Evolutionary conservation across 2,113 vertebrate genomes (phyloP).

Genomic region (Eleginops maclovinus): DNA sequence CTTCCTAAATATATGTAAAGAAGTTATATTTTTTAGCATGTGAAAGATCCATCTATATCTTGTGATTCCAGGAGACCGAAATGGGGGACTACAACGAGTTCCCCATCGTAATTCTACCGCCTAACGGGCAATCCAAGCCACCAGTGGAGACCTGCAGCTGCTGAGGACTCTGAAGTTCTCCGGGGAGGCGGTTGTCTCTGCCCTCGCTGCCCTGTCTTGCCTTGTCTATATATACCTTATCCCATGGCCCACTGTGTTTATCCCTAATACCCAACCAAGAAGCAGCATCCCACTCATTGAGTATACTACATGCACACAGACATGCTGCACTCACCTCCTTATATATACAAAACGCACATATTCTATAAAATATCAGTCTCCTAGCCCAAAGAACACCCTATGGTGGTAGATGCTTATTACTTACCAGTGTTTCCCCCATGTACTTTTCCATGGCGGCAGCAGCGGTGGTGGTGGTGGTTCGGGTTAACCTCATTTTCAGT

Average conservation of each 20-base stretch:
- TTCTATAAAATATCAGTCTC: constrained; percentile 67
- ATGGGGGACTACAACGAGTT: constrained; percentile 98
- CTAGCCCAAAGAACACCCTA: constrained; percentile 75
- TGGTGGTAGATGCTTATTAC: constrained; percentile 58
- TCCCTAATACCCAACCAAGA: constrained; percentile 63
- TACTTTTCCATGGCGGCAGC: constrained; percentile 38
- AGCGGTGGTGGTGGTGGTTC: constrained; percentile 45
- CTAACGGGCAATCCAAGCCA: constrained; percentile 90
- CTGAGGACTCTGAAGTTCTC: constrained; percentile 85
- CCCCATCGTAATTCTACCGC: too few species aligned
- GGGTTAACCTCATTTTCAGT: constrained; percentile 53
- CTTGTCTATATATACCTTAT: constrained; percentile 78
- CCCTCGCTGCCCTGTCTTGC: constrained; percentile 74
- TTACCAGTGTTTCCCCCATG: constrained; percentile 51
- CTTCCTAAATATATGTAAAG: background rate
- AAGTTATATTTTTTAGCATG: background rate
- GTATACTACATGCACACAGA: constrained; percentile 68
- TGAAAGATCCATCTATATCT: background rate
- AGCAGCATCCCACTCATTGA: constrained; percentile 71
- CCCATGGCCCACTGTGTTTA: constrained; percentile 83
- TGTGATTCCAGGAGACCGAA: constrained; percentile 89
- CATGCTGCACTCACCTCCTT: constrained; percentile 67
- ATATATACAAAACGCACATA: constrained; percentile 69
- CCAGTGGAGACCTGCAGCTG: constrained; percentile 93
- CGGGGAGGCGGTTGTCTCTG: constrained; percentile 41